Conservation (phyloP, 2,113 vertebrate species). For the Neoarius graeffei region DNA sequence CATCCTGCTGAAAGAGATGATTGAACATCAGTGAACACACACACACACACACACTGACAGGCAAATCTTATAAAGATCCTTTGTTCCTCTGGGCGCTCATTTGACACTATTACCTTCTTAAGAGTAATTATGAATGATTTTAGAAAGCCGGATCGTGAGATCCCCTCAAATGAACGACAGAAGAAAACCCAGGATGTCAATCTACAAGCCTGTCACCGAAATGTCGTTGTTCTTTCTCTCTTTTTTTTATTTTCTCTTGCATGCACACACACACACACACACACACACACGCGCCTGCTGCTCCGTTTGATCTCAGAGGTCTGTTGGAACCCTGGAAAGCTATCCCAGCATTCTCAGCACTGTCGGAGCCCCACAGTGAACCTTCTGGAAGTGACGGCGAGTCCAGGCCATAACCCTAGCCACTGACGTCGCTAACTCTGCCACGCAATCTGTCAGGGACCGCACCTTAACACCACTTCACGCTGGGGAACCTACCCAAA, state of each 20-base stretch:
- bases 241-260: constrained; percentile 47
- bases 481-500: constrained; percentile 24
- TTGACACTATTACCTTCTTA: constrained; percentile 81
- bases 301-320: constrained; percentile 80
- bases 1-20: constrained; percentile 72
- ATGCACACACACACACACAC: constrained; percentile 14
- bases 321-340: constrained; percentile 75
- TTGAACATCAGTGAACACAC: constrained; percentile 64
- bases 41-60: constrained; percentile 61
- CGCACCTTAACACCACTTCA: constrained; percentile 45
- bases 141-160: constrained; percentile 71
- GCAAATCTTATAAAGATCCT: constrained; percentile 69
- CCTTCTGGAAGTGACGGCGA: constrained; percentile 72
- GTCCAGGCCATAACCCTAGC: constrained; percentile 64
- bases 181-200: constrained; percentile 56
- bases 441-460: constrained; percentile 57
- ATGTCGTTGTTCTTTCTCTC: constrained; percentile 54
- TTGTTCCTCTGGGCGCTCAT: constrained; percentile 74
- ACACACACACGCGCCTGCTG: constrained; percentile 60
- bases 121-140: constrained; percentile 73
- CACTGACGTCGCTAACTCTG: constrained; percentile 52
- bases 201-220: constrained; percentile 62
- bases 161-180: constrained; percentile 53
- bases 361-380: constrained; percentile 71
- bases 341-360: constrained; percentile 73